These are phyloP conservation scores for Sebastes taczanowskii DNA, from an alignment of 2,797 vertebrate species.

Conservation along the genomic window DNA sequence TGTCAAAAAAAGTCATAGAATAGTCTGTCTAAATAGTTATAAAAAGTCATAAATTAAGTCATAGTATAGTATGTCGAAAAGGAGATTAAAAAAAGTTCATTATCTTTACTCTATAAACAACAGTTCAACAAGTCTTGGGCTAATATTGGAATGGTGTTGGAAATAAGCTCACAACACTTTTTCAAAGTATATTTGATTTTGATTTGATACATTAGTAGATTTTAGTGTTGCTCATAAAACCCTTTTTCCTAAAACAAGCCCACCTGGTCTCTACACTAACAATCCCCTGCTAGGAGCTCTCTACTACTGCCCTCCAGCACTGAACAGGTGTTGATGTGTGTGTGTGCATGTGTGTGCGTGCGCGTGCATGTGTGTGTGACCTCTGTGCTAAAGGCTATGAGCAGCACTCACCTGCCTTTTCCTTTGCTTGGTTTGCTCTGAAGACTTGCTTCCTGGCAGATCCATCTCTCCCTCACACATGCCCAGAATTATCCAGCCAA, in stretches of 20 bases:
- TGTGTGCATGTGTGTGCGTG: slow-evolving; percentile 31
- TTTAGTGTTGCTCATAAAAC: not conserved
- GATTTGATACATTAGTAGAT: no score
- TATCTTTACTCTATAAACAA: not conserved
- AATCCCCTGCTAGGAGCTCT: slow-evolving; percentile 7
- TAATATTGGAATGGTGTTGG: not conserved
- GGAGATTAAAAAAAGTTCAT: not conserved
- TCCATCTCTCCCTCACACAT: slow-evolving; percentile 17
- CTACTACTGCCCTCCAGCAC: slow-evolving; percentile 40
- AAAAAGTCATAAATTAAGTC: no score
- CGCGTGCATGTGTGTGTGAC: slow-evolving; percentile 32
- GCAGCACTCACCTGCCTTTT: slow-evolving; percentile 57
- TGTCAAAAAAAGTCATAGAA: not conserved
- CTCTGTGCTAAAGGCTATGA: slow-evolving; percentile 39
- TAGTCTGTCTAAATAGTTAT: no score
- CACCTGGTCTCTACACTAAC: slow-evolving; percentile 19
- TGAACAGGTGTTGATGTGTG: slow-evolving; percentile 60
- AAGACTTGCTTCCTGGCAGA: slow-evolving; percentile 54
- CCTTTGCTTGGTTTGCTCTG: slow-evolving; percentile 35
- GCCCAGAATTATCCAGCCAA: slow-evolving; percentile 65
- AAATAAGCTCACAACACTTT: not conserved
- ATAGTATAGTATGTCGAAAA: no score
- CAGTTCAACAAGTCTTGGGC: not conserved
- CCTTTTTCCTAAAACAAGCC: not conserved
- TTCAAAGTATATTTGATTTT: not conserved